phyloP scores from a whole-genome alignment of 2,113 vertebrate genomes.

The Raja brachyura region DNA sequence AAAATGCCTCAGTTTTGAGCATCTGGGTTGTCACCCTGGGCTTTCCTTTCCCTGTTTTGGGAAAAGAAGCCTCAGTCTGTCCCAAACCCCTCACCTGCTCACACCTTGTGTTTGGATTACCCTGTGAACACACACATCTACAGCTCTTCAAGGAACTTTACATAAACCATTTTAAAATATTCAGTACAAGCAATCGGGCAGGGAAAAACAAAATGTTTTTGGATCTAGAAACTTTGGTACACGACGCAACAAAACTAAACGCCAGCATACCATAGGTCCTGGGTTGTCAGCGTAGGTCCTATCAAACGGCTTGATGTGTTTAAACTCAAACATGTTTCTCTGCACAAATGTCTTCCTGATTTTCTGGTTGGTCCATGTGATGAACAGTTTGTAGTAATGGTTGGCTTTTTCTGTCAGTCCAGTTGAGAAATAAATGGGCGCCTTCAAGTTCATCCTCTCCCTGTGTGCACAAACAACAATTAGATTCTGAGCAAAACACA shows the following conservation, averaged over 20 bases:
- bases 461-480: slow-evolving; percentile 51
- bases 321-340: slow-evolving; percentile 99
- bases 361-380: slow-evolving; percentile 98
- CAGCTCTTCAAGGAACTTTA: too few relatives aligned
- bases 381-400: slow-evolving; percentile 97
- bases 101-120: too few relatives aligned
- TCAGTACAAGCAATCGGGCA: too few relatives aligned
- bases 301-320: slow-evolving; percentile 95
- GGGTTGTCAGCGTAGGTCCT: slow-evolving; percentile 89
- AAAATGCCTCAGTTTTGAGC: too few relatives aligned
- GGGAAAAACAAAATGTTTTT: not conserved
- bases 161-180: too few relatives aligned
- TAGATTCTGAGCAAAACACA: not conserved
- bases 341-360: slow-evolving; percentile 96
- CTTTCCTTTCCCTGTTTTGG: too few relatives aligned
- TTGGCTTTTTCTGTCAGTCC: slow-evolving; percentile 95
- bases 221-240: not conserved
- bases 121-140: too few relatives aligned
- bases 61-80: too few relatives aligned
- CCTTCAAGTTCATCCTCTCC: slow-evolving; percentile 96
- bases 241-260: not conserved
- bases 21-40: too few relatives aligned
- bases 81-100: too few relatives aligned
- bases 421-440: slow-evolving; percentile 95
- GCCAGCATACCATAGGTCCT: slow-evolving; percentile 76